A percentile compares a stretch with the other conserved stretches of the same genome.
These are phyloP conservation scores for Solen grandis DNA, from an alignment of 1,140 invertebrate species.

Conservation along the genomic window DNA sequence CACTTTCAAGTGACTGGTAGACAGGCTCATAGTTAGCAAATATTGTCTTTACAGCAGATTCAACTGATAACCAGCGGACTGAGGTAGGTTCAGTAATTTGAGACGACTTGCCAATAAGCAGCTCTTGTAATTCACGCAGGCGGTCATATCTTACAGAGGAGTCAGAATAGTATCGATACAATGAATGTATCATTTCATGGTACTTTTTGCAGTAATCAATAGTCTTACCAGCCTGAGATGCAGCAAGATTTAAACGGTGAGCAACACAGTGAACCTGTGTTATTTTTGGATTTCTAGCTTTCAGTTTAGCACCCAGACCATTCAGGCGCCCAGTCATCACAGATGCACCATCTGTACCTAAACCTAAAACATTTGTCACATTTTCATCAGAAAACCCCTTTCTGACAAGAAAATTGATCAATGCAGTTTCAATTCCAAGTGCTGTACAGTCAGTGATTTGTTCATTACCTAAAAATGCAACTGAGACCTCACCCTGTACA, in stretches of 20 bases:
- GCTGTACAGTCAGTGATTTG: neutral
- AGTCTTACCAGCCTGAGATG: constrained; percentile 10
- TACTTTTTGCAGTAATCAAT: neutral
- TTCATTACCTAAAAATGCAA: neutral
- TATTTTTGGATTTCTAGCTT: neutral
- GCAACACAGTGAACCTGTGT: constrained; percentile 16
- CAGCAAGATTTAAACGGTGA: constrained; percentile 6
- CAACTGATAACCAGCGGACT: neutral
- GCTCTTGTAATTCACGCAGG: constrained; percentile 15
- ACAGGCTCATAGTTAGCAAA: neutral
- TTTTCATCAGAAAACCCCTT: neutral
- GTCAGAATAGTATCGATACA: constrained; percentile 30
- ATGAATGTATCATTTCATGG: neutral
- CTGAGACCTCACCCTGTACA: neutral
- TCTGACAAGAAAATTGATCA: neutral
- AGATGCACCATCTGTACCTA: neutral
- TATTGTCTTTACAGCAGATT: constrained; percentile 8
- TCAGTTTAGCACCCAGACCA: constrained; percentile 1
- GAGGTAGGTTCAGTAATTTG: constrained; percentile 7
- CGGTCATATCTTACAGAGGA: constrained; percentile 19
- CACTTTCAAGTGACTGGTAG: neutral
- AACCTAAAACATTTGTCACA: neutral
- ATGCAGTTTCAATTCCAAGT: neutral
- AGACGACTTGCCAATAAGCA: neutral
- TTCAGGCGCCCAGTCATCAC: constrained; percentile 2